These are phyloP conservation scores for Parazoanthus swiftii DNA, from an alignment of 92 coral and sea anemone species.

Conservation along the genomic window DNA sequence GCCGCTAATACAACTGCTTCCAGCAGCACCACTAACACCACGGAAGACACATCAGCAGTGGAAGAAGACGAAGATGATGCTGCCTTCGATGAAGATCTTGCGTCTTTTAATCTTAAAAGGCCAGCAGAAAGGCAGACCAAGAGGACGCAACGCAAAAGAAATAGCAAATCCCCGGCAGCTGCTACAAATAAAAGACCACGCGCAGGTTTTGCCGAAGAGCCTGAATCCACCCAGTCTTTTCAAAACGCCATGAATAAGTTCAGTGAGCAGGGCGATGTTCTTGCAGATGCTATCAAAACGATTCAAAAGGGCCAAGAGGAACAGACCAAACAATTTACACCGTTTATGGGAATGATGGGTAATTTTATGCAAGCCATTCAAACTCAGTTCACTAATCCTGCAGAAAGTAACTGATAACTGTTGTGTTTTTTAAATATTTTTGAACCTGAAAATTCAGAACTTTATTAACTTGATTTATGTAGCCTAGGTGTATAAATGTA, in stretches of 20 bases:
- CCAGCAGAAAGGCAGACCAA: slow-evolving; percentile 37
- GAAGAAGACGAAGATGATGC: slow-evolving; percentile 28
- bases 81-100: slow-evolving; percentile 27
- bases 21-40: slow-evolving; percentile 26
- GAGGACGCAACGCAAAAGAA: slow-evolving; percentile 17
- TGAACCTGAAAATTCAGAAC: slow-evolving; percentile 3
- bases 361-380: slow-evolving; percentile 25
- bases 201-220: slow-evolving; percentile 18
- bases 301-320: slow-evolving; percentile 34
- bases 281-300: slow-evolving; percentile 21
- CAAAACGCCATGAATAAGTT: slow-evolving; percentile 11
- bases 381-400: slow-evolving; percentile 26
- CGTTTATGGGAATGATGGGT: slow-evolving; percentile 20
- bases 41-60: slow-evolving; percentile 26
- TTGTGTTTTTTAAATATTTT: too few species aligned
- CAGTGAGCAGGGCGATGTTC: slow-evolving; percentile 33
- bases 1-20: slow-evolving; percentile 32
- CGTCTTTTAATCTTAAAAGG: slow-evolving; percentile 20
- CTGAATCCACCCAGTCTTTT: slow-evolving; percentile 29
- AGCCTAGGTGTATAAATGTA: not conserved
- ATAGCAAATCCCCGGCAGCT: not conserved
- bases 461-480: not conserved
- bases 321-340: slow-evolving; percentile 23
- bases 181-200: slow-evolving; percentile 26
- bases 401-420: not conserved